Evolutionary conservation across 2,888 invertebrate species (phyloP).

Genomic region (Calameuta filiformis): DNA sequence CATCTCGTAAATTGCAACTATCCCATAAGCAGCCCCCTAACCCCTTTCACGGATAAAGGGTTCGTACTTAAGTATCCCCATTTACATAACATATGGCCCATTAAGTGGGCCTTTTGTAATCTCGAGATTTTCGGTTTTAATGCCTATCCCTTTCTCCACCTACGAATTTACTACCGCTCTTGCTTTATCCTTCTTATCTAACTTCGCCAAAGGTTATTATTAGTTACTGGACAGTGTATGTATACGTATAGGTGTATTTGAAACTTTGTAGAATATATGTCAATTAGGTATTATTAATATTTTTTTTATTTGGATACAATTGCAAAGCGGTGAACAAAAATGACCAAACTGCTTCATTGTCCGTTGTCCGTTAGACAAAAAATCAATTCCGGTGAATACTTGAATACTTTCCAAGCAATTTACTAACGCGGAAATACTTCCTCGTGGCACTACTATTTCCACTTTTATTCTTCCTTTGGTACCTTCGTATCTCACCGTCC

Average conservation of each 20-base stretch:
- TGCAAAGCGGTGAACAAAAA: too few relatives aligned
- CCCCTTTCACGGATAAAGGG: neutral
- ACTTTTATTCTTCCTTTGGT: conserved; percentile 14
- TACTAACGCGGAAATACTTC: conserved; percentile 24
- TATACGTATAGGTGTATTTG: too few relatives aligned
- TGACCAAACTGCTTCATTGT: too few relatives aligned
- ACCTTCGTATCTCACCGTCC: too few relatives aligned
- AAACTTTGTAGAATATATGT: too few relatives aligned
- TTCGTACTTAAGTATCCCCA: conserved; percentile 6
- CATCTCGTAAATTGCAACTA: neutral
- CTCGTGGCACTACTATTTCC: conserved; percentile 5
- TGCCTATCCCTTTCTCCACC: neutral
- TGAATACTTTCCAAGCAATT: conserved; percentile 41
- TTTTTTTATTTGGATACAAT: too few relatives aligned
- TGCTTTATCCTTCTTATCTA: too few relatives aligned
- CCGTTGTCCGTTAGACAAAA: too few relatives aligned
- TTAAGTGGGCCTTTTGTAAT: neutral
- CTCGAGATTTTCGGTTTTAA: neutral
- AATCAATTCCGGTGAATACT: conserved; percentile 28
- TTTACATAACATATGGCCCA: conserved; percentile 27
- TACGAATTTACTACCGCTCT: neutral
- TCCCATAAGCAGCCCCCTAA: neutral
- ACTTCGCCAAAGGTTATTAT: too few relatives aligned
- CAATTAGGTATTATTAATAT: too few relatives aligned
- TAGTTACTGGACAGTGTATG: too few relatives aligned